Base-by-base conservation (phyloP, 1,140 invertebrate genomes). In the Drosophila baimaii region DNA sequence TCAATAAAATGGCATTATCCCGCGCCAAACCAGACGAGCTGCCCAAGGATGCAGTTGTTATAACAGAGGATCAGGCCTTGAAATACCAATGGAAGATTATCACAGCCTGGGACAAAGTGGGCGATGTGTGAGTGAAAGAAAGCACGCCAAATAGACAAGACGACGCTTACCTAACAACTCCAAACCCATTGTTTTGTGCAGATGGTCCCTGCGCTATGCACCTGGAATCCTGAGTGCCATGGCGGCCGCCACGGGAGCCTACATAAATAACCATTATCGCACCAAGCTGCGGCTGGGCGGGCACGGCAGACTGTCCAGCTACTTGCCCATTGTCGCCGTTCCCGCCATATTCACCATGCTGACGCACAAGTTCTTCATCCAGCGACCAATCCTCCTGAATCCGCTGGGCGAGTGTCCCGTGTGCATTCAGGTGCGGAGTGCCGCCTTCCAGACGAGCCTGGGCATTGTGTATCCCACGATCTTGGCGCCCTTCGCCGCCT, bases 41-140 rank as follows among this genome's bases (percentile, higher is more conserved):
- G 27, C 93, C 93, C 5, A 31, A 75, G 55, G 92, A 93, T 90
- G 93, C 93, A 1, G 85, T 93, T 10, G 41, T 92, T 8, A 83
- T 93, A 57, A 83, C 79, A 41, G 88, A 93, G 77, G 80, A 92
- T 15, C 88, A 93, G 37, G 93, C 93, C 1, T 44, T 93, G 13
- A 72, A 82, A 8, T 93, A 92, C 65, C 93, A 93, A 76, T 90
- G 80, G 77, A 90, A 92, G 59, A 81, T 93, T 21, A 86, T 93
- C 29, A 88, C 83, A 31, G 70, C 84, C 33, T 93, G 93, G 93
- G 88, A 92, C 46, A 89, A 92, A 59, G 23, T 58, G 17, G 81
- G 70, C 41, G 93, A 93, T 52, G 88, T 93, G 93, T 93, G 83
- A 57, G 92, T 79, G 63, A 58, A 12, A 8, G 57, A 12, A 8